phyloP scores from a whole-genome alignment of 2,888 invertebrate genomes.

The Pilophorus perplexus region DNA sequence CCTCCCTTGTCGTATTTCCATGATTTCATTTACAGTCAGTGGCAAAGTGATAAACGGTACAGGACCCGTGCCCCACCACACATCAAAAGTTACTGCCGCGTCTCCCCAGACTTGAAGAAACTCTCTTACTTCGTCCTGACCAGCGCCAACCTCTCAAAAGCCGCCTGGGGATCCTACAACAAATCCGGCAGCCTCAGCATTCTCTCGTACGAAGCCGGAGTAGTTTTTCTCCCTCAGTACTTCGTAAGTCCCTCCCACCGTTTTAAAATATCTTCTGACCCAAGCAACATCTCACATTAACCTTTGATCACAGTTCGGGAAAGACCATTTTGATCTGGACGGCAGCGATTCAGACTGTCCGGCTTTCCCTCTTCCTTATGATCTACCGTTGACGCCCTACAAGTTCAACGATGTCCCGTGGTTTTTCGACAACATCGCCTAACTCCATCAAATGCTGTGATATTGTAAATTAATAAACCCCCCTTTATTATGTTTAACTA shows the following conservation, averaged over 20 bases:
- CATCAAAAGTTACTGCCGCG: slow-evolving; percentile 83
- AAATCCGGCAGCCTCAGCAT: slow-evolving; percentile 62
- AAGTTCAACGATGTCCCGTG: slow-evolving; percentile 67
- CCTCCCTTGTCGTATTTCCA: not conserved
- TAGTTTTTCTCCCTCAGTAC: slow-evolving; percentile 79
- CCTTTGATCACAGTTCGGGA: slow-evolving; percentile 57
- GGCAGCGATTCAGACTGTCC: slow-evolving; percentile 46
- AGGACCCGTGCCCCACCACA: slow-evolving; percentile 91
- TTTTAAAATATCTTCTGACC: not conserved
- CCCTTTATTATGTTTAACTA: no score
- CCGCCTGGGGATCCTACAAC: slow-evolving; percentile 85
- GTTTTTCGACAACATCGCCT: slow-evolving; percentile 52
- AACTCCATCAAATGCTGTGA: no score
- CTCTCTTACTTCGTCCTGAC: slow-evolving; percentile 84
- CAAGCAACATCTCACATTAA: no score
- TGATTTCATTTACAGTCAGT: slow-evolving; percentile 62
- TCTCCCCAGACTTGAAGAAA: slow-evolving; percentile 64
- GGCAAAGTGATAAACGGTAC: slow-evolving; percentile 69
- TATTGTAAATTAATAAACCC: no score
- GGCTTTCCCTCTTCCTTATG: slow-evolving; percentile 72
- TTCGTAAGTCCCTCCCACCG: slow-evolving; percentile 66
- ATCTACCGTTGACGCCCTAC: slow-evolving; percentile 75
- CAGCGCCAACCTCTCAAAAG: slow-evolving; percentile 93
- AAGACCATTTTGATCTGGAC: slow-evolving; percentile 61
- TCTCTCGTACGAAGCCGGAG: slow-evolving; percentile 88